Base-by-base conservation (phyloP, 2,888 invertebrate species). In the Phortica magna region DNA sequence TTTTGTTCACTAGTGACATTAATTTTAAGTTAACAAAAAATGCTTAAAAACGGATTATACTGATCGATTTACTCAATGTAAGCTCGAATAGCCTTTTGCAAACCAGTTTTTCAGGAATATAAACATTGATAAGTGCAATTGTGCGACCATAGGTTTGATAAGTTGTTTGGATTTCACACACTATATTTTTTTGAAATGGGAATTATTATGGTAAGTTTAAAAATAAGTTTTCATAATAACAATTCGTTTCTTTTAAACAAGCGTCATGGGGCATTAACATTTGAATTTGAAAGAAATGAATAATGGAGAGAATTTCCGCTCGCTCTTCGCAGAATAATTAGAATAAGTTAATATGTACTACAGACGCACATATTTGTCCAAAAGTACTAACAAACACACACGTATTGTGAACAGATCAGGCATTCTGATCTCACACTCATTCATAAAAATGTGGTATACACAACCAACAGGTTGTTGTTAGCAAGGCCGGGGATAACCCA, bases 231-330 rank as follows among this genome's bases (percentile, higher is more conserved):
- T n/a, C 59, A 59, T 7, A 61, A 22, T 61, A 19, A 61, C 61
- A 61, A 48, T 12, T 48, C 2, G 7, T 48, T 48, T 14, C 14
- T 48, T 48, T 48, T 48, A 48, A 48, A 14, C 48, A 6, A n/a
- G n/a, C 61, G 22, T 22, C 22, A 4, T 7, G 61, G 19, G 17
- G 22, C 61, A 61, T 61, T 61, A 61, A 19, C 22, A 61, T 61
- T 41, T 17, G 39, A 65, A 41, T 7, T 39, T 31, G 65, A 31
- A 65, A n/a, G 39, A 31, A 19, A 39, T 65, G 14, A 41, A 59
- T 59, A 67, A 67, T 55, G 55, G 53, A 22, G 43, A 55, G 39
- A 71, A 53, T 71, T 71, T 71, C 70, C 70, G 55, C 31, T 3
- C n/a, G 53, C 2, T 14, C n/a, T 71, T 71, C 70, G 10, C 53